phyloP scores from a whole-genome alignment of 2,888 invertebrate species.

The Thera obeliscata region DNA sequence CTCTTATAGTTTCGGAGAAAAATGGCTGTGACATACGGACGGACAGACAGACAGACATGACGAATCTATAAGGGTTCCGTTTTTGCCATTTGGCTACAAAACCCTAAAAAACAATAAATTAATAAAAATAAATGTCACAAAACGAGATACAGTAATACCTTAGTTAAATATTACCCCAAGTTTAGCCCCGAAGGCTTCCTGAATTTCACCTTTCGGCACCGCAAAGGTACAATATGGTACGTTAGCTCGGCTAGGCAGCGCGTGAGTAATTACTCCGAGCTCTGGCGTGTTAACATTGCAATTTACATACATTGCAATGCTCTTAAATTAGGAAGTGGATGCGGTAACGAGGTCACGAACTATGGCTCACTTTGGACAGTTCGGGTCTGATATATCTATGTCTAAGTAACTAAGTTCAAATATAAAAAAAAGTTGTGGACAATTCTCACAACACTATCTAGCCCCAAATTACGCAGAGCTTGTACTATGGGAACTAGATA shows the following conservation, averaged over 20 bases:
- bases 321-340: constrained; percentile 45
- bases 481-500: too few species aligned
- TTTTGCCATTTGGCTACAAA: too few species aligned
- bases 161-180: background rate
- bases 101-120: too few species aligned
- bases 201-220: constrained; percentile 3
- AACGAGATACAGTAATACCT: too few species aligned
- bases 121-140: too few species aligned
- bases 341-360: constrained; percentile 16
- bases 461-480: too few species aligned
- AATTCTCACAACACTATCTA: too few species aligned
- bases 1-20: too few species aligned
- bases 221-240: constrained; percentile 24
- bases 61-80: too few species aligned
- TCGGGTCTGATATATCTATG: constrained; percentile 1
- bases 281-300: constrained; percentile 52
- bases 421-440: too few species aligned
- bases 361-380: constrained; percentile 9
- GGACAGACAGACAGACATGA: too few species aligned
- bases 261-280: constrained; percentile 30
- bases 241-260: constrained; percentile 27
- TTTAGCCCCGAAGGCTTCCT: background rate
- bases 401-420: background rate
- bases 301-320: constrained; percentile 54
- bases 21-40: too few species aligned